These are phyloP conservation scores for Megalops atlanticus DNA, from an alignment of 2,113 vertebrate genomes.

Conservation along the genomic window DNA sequence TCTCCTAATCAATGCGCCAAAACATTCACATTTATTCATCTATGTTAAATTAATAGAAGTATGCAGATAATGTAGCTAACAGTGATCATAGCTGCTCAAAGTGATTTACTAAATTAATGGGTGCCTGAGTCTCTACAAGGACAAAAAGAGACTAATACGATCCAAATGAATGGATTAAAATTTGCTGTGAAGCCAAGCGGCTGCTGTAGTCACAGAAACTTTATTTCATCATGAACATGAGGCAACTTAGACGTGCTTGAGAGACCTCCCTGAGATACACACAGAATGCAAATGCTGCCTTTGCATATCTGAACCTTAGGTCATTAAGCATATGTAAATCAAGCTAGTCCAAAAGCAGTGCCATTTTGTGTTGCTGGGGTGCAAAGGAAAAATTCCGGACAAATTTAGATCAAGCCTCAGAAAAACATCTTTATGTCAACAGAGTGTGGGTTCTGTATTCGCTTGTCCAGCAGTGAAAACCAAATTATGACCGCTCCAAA, in stretches of 20 bases:
- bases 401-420: not conserved
- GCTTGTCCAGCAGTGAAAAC: not conserved
- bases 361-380: not conserved
- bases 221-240: conserved; percentile 59
- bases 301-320: not conserved
- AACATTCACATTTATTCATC: conserved; percentile 99
- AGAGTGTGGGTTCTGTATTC: not conserved
- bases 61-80: conserved; percentile 89
- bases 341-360: not conserved
- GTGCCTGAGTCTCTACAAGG: conserved; percentile 85
- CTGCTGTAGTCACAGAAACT: conserved; percentile 57
- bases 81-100: conserved; percentile 91
- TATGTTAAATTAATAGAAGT: conserved; percentile 97
- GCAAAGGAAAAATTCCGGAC: not conserved
- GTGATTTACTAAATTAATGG: conserved; percentile 97
- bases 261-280: conserved; percentile 32
- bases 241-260: conserved; percentile 40
- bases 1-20: conserved; percentile 93
- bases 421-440: not conserved
- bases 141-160: conserved; percentile 84
- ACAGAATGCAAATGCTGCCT: not conserved
- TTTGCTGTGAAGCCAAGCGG: conserved; percentile 61
- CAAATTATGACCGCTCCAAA: not conserved
- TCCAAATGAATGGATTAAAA: conserved; percentile 65
- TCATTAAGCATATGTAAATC: not conserved